A percentile compares a stretch with the other conserved stretches of the same genome.
These are phyloP conservation scores for Pristionchus arcanus DNA, from an alignment of 2,888 invertebrate genomes.

Conservation along the genomic window DNA sequence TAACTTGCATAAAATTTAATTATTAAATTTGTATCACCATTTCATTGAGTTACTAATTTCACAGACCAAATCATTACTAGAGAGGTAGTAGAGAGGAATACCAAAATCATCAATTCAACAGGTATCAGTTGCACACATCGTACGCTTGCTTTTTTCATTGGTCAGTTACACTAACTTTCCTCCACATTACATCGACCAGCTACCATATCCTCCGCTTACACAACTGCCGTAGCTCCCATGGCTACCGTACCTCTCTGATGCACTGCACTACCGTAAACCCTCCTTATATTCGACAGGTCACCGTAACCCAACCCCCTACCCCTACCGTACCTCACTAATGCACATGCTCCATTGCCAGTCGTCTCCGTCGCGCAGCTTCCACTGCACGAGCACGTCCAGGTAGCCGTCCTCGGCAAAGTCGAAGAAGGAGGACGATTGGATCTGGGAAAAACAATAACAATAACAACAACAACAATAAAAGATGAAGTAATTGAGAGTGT, in stretches of 20 bases:
- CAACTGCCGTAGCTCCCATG: no score
- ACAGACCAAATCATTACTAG: no score
- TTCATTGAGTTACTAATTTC: no score
- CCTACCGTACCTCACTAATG: not conserved
- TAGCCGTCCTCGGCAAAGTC: constrained; percentile 77
- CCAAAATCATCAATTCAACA: not conserved
- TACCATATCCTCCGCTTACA: not conserved
- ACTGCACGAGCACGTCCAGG: constrained; percentile 74
- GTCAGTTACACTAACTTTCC: no score
- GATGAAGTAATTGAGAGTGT: not conserved
- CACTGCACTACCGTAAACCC: not conserved
- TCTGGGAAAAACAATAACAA: constrained; percentile 13
- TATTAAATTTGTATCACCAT: no score
- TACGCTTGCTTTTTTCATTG: not conserved
- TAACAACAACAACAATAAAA: not conserved
- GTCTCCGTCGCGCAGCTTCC: constrained; percentile 32
- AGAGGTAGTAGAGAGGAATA: no score
- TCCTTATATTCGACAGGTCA: not conserved
- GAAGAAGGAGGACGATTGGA: constrained; percentile 65
- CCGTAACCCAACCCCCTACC: not conserved
- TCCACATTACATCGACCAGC: no score
- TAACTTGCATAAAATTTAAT: no score
- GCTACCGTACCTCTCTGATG: not conserved
- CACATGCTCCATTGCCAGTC: constrained; percentile 36
- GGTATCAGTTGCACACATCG: not conserved